Base-by-base conservation (phyloP, 2,797 vertebrate genomes). In the Chelidonichthys spinosus region DNA sequence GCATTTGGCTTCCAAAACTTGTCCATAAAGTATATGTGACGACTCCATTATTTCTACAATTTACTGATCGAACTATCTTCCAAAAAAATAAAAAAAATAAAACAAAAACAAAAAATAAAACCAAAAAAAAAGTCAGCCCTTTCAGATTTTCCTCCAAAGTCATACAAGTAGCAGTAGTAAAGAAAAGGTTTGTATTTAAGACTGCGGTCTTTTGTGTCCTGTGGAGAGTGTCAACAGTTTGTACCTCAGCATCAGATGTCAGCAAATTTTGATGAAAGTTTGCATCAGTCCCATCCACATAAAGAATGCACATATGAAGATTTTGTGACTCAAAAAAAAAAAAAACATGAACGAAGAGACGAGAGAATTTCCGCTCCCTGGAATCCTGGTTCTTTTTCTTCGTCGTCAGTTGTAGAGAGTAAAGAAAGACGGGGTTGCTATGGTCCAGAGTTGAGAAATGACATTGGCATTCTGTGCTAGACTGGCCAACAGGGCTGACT, bases 1-100 rank as follows among this genome's bases (percentile, higher is more conserved):
- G 85, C 75, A 88, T 94, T 93, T 94, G 92, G 90, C 87, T 91
- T 93, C 55, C 81, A 85, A 90, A 92, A 89, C 82, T 64, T 79
- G 79, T 85, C 85, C 74, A 74, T 83, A 70, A 88, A 87, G 47
- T 83, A 76, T 76, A 74, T 88, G 80, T 74, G 74, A 76, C 55
- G 63, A 72, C 85, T 83, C 69, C 76, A 83, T 83, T 81, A 79
- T 75, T 69, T 85, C 81, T 93, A 93, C 79, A 86, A 85, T 81
- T 81, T 72, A 82, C 87, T 79, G 83, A 90, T 87, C 69, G 80
- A 91, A 90, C 87, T 92, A 91, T 77, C 69, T 81, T 81, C 67
- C 77, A 84, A 82, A 87, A 83, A 86, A 77, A 65, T 74, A 37
- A 9, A 39, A 67, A 84, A 13, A 63, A 84, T 70, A 81, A 76